Conservation (phyloP, 2,113 vertebrate species). For the Chiloscyllium plagiosum region DNA sequence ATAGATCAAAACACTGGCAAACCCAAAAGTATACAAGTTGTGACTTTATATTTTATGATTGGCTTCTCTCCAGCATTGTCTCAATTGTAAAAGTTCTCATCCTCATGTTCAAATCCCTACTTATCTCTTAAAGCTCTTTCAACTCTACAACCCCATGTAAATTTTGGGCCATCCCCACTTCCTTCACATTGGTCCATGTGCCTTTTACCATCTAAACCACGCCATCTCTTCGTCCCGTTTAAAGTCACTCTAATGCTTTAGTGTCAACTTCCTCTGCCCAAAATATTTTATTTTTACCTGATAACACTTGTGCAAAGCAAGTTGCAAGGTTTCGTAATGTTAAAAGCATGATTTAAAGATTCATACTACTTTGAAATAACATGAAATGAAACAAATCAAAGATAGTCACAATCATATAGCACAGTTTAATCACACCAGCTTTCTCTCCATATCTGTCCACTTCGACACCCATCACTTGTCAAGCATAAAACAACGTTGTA, state of each 20-base stretch:
- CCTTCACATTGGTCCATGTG: background rate
- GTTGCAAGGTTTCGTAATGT: background rate
- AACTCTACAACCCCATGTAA: background rate
- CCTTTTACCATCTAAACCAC: background rate
- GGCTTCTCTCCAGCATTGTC: background rate
- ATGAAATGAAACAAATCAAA: background rate
- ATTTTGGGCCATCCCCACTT: background rate
- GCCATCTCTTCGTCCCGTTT: background rate
- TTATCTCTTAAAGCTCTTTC: background rate
- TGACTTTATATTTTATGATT: background rate
- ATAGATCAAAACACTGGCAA: background rate
- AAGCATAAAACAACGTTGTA: background rate
- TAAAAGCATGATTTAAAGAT: background rate
- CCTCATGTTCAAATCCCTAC: background rate
- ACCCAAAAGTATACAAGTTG: background rate
- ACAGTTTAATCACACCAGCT: background rate
- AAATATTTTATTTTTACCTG: background rate
- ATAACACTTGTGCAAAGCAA: background rate
- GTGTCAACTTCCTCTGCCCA: background rate
- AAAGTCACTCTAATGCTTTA: background rate
- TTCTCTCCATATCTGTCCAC: background rate
- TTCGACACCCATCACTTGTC: background rate
- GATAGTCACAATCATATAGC: background rate
- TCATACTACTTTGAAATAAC: background rate
- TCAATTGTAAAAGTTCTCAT: background rate